These are phyloP conservation scores for Eristalis intricaria DNA, from an alignment of 2,888 invertebrate species.

Conservation along the genomic window DNA sequence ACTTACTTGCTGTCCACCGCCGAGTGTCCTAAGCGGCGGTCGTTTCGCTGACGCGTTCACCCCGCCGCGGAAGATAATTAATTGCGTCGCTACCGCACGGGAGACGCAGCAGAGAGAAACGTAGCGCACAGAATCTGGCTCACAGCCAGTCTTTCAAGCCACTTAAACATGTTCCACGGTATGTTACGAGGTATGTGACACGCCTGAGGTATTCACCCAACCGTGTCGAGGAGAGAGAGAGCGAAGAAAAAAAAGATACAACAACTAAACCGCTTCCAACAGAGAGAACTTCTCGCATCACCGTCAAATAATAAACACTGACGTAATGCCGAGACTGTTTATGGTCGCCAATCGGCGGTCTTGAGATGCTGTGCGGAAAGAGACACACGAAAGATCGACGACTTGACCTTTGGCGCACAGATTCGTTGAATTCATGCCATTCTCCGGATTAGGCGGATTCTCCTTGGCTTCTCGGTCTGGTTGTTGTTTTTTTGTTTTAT, in stretches of 20 bases:
- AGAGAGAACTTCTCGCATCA: conserved; percentile 8
- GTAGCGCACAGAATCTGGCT: conserved; percentile 38
- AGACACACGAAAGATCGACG: neutral
- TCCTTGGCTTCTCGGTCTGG: neutral
- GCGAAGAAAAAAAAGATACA: neutral
- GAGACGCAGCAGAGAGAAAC: neutral
- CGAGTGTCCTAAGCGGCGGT: conserved; percentile 32
- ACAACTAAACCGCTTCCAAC: neutral
- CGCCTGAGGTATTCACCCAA: conserved; percentile 40
- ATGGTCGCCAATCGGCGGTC: neutral
- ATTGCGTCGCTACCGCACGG: neutral
- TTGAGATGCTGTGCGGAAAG: neutral
- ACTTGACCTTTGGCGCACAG: conserved; percentile 9
- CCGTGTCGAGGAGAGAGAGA: conserved; percentile 7
- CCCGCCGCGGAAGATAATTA: conserved; percentile 16
- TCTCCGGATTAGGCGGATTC: neutral
- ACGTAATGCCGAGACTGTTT: conserved; percentile 39
- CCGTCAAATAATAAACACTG: conserved; percentile 53
- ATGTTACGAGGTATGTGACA: conserved; percentile 40
- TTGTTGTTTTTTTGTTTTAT: conserved; percentile 4
- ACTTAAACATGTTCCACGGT: conserved; percentile 16
- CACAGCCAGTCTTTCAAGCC: conserved; percentile 26
- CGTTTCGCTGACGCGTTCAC: conserved; percentile 2
- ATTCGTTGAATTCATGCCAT: neutral
- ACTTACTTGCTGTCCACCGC: conserved; percentile 40